phyloP scores from a whole-genome alignment of 2,113 vertebrate species.

The Cisticola juncidis region DNA sequence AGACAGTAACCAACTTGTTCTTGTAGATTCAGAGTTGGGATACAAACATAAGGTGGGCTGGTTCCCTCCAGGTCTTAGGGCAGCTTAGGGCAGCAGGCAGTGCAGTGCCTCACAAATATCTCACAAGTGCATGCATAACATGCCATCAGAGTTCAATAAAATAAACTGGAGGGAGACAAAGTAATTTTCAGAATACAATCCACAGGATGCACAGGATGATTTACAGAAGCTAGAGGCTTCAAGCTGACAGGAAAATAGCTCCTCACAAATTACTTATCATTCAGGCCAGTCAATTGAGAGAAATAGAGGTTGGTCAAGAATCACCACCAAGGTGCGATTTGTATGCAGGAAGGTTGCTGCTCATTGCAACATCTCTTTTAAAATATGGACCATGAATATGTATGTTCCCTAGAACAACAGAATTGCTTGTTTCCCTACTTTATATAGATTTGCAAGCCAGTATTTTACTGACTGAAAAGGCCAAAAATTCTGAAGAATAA shows the following conservation, averaged over 20 bases:
- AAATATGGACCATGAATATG: neutral
- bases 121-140: neutral
- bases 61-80: neutral
- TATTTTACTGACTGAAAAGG: neutral
- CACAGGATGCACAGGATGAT: conserved; percentile 14
- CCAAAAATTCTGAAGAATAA: neutral
- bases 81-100: neutral
- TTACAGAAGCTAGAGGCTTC: neutral
- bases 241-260: conserved; percentile 14
- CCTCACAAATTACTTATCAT: neutral
- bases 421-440: neutral
- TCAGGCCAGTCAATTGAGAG: neutral
- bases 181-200: conserved; percentile 15
- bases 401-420: neutral
- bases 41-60: neutral
- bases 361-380: neutral
- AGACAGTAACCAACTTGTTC: neutral
- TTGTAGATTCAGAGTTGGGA: neutral
- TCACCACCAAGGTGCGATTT: neutral
- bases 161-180: conserved; percentile 34
- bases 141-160: neutral
- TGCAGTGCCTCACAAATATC: neutral
- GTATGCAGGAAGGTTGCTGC: neutral
- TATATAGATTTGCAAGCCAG: neutral
- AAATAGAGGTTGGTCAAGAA: neutral